phyloP scores from a whole-genome alignment of 2,888 invertebrate species.

The Orthosia gothica region DNA sequence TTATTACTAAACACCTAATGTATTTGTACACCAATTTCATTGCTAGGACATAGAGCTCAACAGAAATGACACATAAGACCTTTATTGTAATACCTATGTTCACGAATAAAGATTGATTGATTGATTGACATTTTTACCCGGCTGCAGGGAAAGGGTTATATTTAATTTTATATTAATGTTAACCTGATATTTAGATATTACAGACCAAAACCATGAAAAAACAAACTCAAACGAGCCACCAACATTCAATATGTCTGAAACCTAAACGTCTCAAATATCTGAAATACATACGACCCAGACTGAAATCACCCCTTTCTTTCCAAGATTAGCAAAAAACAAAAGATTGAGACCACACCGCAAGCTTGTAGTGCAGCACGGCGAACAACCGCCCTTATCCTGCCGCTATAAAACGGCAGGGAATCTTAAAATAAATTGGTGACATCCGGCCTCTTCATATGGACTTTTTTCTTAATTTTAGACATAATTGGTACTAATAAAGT shows the following conservation, averaged over 20 bases:
- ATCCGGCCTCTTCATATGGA: slow-evolving; percentile 71
- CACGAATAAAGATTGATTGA: too few species aligned
- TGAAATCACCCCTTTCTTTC: slow-evolving; percentile 40
- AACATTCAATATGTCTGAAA: not conserved
- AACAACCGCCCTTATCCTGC: slow-evolving; percentile 64
- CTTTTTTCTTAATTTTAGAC: slow-evolving; percentile 66
- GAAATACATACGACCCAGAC: not conserved
- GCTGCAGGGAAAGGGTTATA: too few species aligned
- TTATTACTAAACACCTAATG: too few species aligned
- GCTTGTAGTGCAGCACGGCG: slow-evolving; percentile 54
- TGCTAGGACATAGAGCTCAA: too few species aligned
- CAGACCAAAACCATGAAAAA: not conserved
- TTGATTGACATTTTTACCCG: too few species aligned
- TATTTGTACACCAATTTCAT: too few species aligned
- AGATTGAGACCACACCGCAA: slow-evolving; percentile 53
- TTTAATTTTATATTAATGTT: too few species aligned
- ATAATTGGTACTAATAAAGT: slow-evolving; percentile 67
- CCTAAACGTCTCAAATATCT: slow-evolving; percentile 14
- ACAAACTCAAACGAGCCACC: not conserved
- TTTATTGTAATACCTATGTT: too few species aligned
- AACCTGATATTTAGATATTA: too few species aligned
- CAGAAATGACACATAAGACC: too few species aligned
- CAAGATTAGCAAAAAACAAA: slow-evolving; percentile 63
- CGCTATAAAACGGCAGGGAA: slow-evolving; percentile 59
- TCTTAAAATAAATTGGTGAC: slow-evolving; percentile 75